A percentile compares a stretch with the other conserved stretches of the same genome.
phyloP scores from a whole-genome alignment of 2,113 vertebrate species.

The Felis chaus region DNA sequence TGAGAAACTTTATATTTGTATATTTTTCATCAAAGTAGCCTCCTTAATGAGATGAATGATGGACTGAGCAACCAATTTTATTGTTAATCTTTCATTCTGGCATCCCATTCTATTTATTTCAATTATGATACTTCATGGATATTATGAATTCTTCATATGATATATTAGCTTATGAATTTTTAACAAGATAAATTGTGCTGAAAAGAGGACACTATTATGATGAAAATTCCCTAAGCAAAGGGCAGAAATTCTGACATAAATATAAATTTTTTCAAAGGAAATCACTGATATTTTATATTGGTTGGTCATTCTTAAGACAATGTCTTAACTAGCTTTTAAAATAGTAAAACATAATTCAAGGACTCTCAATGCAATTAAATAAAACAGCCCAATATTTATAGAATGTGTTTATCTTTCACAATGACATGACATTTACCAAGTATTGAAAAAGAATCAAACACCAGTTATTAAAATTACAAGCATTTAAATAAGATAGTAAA shows the following conservation, averaged over 20 bases:
- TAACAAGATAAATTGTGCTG: constrained; percentile 41
- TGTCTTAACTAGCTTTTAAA: neutral
- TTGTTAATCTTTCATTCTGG: constrained; percentile 57
- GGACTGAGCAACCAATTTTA: constrained; percentile 1
- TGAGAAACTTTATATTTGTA: constrained; percentile 44
- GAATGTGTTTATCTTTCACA: neutral
- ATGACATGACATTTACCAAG: neutral
- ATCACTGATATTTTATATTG: neutral
- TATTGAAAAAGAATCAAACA: neutral
- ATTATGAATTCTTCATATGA: constrained; percentile 33
- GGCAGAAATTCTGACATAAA: neutral
- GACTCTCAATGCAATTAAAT: neutral
- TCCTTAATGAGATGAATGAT: constrained; percentile 63
- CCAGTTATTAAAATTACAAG: neutral
- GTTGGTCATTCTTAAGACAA: neutral
- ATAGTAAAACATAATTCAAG: neutral
- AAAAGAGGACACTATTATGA: neutral
- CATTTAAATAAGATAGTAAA: neutral
- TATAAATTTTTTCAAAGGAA: neutral
- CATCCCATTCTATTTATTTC: constrained; percentile 59
- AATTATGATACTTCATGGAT: constrained; percentile 36
- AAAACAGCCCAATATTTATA: neutral
- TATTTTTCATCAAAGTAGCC: constrained; percentile 48
- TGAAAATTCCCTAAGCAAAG: constrained; percentile 13
- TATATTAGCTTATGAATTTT: constrained; percentile 46